Evolutionary conservation across 2,797 vertebrate species (phyloP), one percentile per base, ranked within the genome.

Genomic region (Sebastes wilsoni): DNA sequence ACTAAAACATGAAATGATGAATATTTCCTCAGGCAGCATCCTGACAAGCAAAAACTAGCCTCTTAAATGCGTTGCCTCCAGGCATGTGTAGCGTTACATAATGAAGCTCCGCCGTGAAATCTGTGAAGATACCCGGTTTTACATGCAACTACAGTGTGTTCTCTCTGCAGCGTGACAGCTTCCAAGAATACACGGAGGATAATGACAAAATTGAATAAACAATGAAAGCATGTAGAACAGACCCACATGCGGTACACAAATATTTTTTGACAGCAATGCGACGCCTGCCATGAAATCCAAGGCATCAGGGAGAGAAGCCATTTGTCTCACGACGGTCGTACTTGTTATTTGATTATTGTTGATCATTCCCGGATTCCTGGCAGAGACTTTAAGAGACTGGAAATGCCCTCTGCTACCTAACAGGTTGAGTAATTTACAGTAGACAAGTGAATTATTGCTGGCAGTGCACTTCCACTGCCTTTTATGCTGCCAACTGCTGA

Each of bases 1-100:
- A 86, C 81, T 87, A 74, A 82, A 90, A 89, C 82, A 86, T 77
- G 64, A 89, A 90, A 89, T 86, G 87, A 90, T 80, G 82, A 89
- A 88, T 69, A 80, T 85, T 81, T 79, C 89, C 68, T 42, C 42
- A 65, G 88, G 93, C 89, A 18, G 70, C 75, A 65, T 89, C 77
- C 83, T 89, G 74, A 90, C 91, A 90, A 91, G 89, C 89, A 88
- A 82, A 86, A 89, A 83, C 80, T 75, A 86, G 72, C 87, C 84
- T 85, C 72, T 85, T 89, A 89, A 92, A 93, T 65, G 67, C 6
- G 18, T 65, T 3, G 75, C 89, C 88, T 89, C 54, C 69, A 72
- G 89, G 77, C 86, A 74, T 66, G 79, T 83, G 87, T 75, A 61
- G 46, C 23, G 8, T 94, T 94, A 90, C 61, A 62, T 94, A 93